Evolutionary conservation across 2,888 invertebrate genomes (phyloP), one percentile per base, ranked within the genome.

Genomic region (Salticus scenicus): DNA sequence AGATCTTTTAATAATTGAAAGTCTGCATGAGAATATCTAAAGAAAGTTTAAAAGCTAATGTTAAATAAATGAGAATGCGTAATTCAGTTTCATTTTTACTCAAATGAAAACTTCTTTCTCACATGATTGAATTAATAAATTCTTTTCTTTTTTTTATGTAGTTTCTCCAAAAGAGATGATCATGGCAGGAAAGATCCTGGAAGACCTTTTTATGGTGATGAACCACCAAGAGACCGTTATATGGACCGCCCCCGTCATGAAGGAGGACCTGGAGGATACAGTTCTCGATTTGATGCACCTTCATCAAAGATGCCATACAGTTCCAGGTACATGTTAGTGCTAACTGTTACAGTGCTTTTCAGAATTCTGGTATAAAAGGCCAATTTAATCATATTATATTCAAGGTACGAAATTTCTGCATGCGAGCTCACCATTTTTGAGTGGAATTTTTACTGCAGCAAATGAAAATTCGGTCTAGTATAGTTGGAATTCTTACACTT

Each of bases 201-300:
- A 4, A 1, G 84, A 20, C 42, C 78, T 0, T 78, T 63, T 63
- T 85, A 79, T 77, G 71, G 63, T 12, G 80, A 80, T 28, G 78
- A 79, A 1, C 30, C 72, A 17, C 72, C 67, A 17, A 78, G 86
- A 72, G 86, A 86, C 28, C 67, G 78, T 8, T 70, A 72, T 71
- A 75, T 64, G 7, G 17, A 24, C 24, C 57, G 57, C 17, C 24
- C 57, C 17, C 57, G 57, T 5, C 31, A 51, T 57, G 57, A 66
- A 70, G 14, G 57, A 14, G 70, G 70, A 10, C 28, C 72, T 30
- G 75, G 74, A 4, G 27, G 27, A 10, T 51, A 24, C 14, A 72
- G 42, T 70, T 79, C 85, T 41, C 75, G 85, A 17, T 80, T 75
- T 41, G 85, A 86, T 51, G 37, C 42, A 24, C 79, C 86, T 20